Evolutionary conservation across 2,113 vertebrate genomes (phyloP).

Genomic region (Crotalus tigris): DNA sequence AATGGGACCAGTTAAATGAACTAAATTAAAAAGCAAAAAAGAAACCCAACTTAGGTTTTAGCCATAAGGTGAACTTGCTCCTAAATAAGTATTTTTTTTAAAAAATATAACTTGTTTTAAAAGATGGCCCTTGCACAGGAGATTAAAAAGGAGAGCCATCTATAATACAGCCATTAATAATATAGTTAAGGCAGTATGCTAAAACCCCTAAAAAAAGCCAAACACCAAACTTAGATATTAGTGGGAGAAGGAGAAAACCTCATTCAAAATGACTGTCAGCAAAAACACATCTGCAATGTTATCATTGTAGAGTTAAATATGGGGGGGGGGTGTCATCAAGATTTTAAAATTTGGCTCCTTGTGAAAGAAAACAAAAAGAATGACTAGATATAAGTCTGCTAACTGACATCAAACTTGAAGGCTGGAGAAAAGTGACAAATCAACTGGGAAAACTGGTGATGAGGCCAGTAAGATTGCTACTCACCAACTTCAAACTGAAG

Average conservation of each 20-base stretch:
- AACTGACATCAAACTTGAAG: slow-evolving; percentile 37
- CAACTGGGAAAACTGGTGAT: slow-evolving; percentile 18
- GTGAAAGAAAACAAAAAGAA: slow-evolving; percentile 32
- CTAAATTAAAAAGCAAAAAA: background rate
- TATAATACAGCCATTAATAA: background rate
- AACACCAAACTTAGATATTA: background rate
- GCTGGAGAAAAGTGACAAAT: slow-evolving; percentile 46
- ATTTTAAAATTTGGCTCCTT: slow-evolving; percentile 35
- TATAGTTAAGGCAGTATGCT: background rate
- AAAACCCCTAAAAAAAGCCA: background rate
- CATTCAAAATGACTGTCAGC: background rate
- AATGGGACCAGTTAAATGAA: background rate
- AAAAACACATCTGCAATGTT: slow-evolving; percentile 18
- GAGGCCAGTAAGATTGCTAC: slow-evolving; percentile 51
- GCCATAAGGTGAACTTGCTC: background rate
- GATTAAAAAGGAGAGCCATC: background rate
- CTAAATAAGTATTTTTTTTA: background rate
- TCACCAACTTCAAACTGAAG: slow-evolving; percentile 50
- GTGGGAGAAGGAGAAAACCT: slow-evolving; percentile 17
- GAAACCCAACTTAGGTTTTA: background rate
- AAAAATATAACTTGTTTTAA: background rate
- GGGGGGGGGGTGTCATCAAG: slow-evolving; percentile 4
- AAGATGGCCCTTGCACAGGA: background rate
- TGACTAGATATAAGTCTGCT: slow-evolving; percentile 32
- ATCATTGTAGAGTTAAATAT: slow-evolving; percentile 38